These are phyloP conservation scores for Nasua narica DNA, from an alignment of 2,797 vertebrate species.

Conservation along the genomic window DNA sequence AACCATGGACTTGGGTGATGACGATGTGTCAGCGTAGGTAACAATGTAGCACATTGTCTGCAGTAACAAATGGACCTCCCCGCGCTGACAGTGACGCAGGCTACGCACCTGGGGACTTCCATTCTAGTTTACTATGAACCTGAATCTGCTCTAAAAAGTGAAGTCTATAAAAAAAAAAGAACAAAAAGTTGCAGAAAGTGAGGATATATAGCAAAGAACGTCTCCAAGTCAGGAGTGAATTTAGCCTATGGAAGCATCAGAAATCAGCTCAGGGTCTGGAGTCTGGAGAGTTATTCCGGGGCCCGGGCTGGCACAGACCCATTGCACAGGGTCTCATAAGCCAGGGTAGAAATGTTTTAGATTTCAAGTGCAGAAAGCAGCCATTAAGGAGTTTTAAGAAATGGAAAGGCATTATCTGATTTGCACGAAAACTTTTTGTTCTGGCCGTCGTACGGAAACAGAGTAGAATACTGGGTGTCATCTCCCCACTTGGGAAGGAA, in stretches of 20 bases:
- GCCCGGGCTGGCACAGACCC: neutral
- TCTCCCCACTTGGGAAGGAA: neutral
- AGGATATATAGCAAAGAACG: neutral
- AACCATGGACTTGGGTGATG: fast-evolving
- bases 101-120: neutral
- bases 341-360: neutral
- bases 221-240: neutral
- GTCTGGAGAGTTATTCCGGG: fast-evolving
- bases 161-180: neutral
- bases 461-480: neutral
- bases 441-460: neutral
- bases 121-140: neutral
- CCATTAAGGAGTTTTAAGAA: neutral
- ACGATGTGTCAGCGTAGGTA: fast-evolving
- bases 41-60: too few relatives aligned
- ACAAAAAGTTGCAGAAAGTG: neutral
- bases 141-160: neutral
- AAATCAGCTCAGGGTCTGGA: neutral
- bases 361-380: too few relatives aligned
- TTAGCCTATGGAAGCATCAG: neutral
- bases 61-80: neutral
- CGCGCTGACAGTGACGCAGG: neutral
- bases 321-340: fast-evolving
- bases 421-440: neutral
- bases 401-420: neutral